Evolutionary conservation across 2,113 vertebrate genomes (phyloP).

Genomic region (Ceyx melanurus): DNA sequence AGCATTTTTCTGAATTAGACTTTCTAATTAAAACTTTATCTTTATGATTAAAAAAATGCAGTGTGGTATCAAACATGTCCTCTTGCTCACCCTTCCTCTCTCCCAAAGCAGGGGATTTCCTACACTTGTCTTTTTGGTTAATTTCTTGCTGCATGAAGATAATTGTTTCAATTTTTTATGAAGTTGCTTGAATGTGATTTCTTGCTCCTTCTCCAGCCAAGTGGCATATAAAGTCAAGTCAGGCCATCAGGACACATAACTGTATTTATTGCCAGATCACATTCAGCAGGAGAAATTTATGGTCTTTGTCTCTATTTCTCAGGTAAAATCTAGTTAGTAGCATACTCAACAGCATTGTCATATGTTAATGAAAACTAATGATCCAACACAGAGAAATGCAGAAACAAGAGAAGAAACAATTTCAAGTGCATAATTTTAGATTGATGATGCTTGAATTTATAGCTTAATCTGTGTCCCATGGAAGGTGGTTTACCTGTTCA

Average conservation of each 20-base stretch:
- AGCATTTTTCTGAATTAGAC: not conserved
- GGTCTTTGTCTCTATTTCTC: not conserved
- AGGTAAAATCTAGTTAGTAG: not conserved
- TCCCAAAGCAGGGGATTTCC: not conserved
- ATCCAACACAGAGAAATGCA: not conserved
- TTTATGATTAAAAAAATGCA: not conserved
- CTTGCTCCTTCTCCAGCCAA: not conserved
- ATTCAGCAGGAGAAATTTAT: not conserved
- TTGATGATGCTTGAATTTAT: not conserved
- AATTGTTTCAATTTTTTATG: not conserved
- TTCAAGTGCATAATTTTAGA: conserved; percentile 6
- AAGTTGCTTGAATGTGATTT: not conserved
- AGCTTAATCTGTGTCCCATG: not conserved
- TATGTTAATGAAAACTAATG: conserved; percentile 61
- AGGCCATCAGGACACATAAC: not conserved
- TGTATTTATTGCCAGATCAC: not conserved
- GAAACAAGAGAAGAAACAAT: not conserved
- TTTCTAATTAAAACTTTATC: conserved; percentile 44
- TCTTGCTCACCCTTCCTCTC: not conserved
- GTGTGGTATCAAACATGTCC: not conserved
- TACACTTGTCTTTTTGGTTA: not conserved
- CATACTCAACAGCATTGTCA: not conserved
- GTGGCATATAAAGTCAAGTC: not conserved
- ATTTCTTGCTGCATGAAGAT: not conserved
- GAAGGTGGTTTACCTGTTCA: not conserved